Evolutionary conservation across 2,113 vertebrate genomes (phyloP), one percentile per base, ranked within the genome.

Genomic region (Coreoperca whiteheadi): DNA sequence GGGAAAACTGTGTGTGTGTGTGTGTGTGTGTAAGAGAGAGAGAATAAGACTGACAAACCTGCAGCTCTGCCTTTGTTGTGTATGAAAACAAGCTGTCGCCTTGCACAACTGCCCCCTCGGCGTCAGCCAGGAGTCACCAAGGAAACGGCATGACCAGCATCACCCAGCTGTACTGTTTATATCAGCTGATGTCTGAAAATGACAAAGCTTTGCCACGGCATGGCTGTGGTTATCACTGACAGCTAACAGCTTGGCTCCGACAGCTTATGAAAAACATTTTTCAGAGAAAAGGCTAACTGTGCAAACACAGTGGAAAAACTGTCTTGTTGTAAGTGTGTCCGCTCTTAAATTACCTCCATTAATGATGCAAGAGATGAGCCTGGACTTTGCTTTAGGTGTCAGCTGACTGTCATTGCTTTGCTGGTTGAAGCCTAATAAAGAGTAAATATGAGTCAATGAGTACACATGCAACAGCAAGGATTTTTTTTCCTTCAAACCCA

Each of bases 81-180:
- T 85, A 34, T 93, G 39, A 88, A 92, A 95, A 95, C 87, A 86
- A 83, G 79, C 69, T 32, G 25, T 80, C 56, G 54, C 81, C 69
- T 63, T 28, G 63, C 74, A 32, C 72, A 37, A 16, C 68, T 82
- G 64, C 76, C 82, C 84, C 82, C 3, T 21, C 41, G 59, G 88
- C 65, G 73, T 84, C 91, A 83, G 75, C 48, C 59, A 70, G 53
- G 23, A 81, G 86, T 92, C 83, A 1, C 88, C 88, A 88, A 74
- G 91, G 92, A 89, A 91, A 92, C 87, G 0, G 37, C 71, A 79
- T 80, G 90, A 88, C 56, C 75, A 6, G 71, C 82, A 80, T 89
- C 78, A 82, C 77, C 74, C 63, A 37, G 79, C 74, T 56, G 75
- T 74, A 51, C 74, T 53, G 81, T 74, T 79, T 93, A 91, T 77